A percentile compares a stretch with the other conserved stretches of the same genome.
Evolutionary conservation across 2,888 invertebrate genomes (phyloP).

Genomic region (Andrena chrysosceles): DNA sequence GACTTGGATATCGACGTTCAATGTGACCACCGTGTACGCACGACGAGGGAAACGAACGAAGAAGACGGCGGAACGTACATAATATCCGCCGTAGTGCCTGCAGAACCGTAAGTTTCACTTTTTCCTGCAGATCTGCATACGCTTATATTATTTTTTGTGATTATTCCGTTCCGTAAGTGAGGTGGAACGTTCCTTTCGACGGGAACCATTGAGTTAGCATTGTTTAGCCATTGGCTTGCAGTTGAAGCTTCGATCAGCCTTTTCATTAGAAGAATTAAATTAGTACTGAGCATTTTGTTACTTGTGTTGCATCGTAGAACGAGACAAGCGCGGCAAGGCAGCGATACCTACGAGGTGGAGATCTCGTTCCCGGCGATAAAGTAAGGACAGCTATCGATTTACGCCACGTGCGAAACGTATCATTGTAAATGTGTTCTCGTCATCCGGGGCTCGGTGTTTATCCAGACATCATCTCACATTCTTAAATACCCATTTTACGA

Average conservation of each 20-base stretch:
- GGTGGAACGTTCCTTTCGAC: not conserved
- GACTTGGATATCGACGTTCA: slow-evolving; percentile 96
- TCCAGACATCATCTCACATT: slow-evolving; percentile 59
- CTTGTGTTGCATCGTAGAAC: slow-evolving; percentile 88
- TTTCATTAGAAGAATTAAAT: not conserved
- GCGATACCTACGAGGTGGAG: slow-evolving; percentile 96
- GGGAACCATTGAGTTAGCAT: slow-evolving; percentile 2
- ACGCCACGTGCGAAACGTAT: slow-evolving; percentile 55
- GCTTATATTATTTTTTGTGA: not conserved
- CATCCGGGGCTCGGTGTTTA: slow-evolving; percentile 53
- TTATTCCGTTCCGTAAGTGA: not conserved
- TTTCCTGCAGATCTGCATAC: not conserved
- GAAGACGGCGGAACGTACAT: slow-evolving; percentile 93
- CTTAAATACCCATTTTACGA: slow-evolving; percentile 33
- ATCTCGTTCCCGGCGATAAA: slow-evolving; percentile 96
- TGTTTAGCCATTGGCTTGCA: slow-evolving; percentile 7
- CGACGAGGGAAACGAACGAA: slow-evolving; percentile 85
- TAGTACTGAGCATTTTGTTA: slow-evolving; percentile 70
- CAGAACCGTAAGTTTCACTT: slow-evolving; percentile 91
- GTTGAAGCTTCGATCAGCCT: slow-evolving; percentile 16
- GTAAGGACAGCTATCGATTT: slow-evolving; percentile 87
- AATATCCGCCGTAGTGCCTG: slow-evolving; percentile 92
- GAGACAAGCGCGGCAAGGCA: slow-evolving; percentile 94
- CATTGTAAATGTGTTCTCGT: slow-evolving; percentile 61
- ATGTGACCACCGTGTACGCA: slow-evolving; percentile 91